Base-by-base conservation (phyloP, 2,113 vertebrate genomes). In the Hypocryptadius cinnamomeus region DNA sequence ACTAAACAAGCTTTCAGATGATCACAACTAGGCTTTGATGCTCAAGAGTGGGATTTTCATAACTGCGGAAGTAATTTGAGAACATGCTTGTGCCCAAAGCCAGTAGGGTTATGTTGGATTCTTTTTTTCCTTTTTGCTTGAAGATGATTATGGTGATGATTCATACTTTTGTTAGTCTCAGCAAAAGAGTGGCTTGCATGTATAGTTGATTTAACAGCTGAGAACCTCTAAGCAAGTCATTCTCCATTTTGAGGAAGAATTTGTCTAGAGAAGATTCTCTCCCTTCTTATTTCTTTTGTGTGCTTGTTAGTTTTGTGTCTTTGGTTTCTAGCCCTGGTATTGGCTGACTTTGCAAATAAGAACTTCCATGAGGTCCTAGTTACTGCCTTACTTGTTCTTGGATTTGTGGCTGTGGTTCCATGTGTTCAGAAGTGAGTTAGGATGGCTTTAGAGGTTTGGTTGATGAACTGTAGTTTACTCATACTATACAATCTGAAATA, bases 1-100 rank as follows among this genome's bases (percentile, higher is more conserved):
- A 90, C 91, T 95, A 86, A 94, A 94, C 76, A 80, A 83, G 87
- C 87, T 84, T 94, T 91, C 73, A 86, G 69, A 92, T 78, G 56
- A 88, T 88, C 79, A 71, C 24, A 74, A 35, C 76, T 57, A 33
- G 56, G 47, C 91, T 89, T 90, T 90, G 93, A 91, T 95, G 83
- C 83, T 57, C 69, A 44, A 68, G 79, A 94, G 87, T 74, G 72
- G 94, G 92, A 74, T 93, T 96, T 91, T 96, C 65, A 16, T 80
- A 80, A 68, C 82, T 85, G 59, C 0, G 3, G 87, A 95, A 94
- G 72, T 90, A 95, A 94, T 94, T 90, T 91, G 82, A 87, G 85
- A 88, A 50, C 60, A 65, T 71, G 44, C 79, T 85, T 93, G 81
- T 85, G 90, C 93, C 93, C 85, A 94, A 83, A 93, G 81, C 68